Conservation (phyloP, 2,797 vertebrate genomes). For the Acanthurus lineatus region DNA sequence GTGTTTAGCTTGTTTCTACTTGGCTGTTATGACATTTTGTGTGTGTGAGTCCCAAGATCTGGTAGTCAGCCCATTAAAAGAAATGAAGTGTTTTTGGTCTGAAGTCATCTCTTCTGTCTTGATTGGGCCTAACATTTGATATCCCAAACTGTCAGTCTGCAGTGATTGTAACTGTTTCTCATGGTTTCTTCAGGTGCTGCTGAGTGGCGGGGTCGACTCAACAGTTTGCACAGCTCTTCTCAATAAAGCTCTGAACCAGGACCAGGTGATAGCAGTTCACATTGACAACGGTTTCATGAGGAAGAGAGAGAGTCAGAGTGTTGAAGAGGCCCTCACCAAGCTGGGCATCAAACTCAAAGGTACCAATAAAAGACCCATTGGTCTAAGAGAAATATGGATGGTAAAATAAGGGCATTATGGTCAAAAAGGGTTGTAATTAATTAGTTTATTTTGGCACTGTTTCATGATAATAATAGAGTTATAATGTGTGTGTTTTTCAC, state of each 20-base stretch:
- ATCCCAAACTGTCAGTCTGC: neutral
- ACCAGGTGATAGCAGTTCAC: constrained; percentile 98
- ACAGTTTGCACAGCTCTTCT: constrained; percentile 98
- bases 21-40: neutral
- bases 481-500: too few species aligned
- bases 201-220: constrained; percentile 98
- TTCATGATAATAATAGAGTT: too few species aligned
- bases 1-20: neutral
- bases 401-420: too few species aligned
- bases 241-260: constrained; percentile 94
- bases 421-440: too few species aligned
- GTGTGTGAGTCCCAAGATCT: neutral
- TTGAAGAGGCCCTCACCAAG: constrained; percentile 97
- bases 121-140: constrained; percentile 12
- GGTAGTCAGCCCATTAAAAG: neutral
- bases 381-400: constrained; percentile 51
- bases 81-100: neutral
- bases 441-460: too few species aligned
- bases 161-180: neutral
- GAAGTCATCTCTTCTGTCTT: neutral
- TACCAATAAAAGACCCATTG: too few species aligned
- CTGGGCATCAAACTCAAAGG: constrained; percentile 98
- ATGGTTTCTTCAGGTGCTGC: constrained; percentile 87
- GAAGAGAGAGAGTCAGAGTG: constrained; percentile 96
- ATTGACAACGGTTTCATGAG: constrained; percentile 99